Evolutionary conservation across 2,797 vertebrate genomes (phyloP), one percentile per base, ranked within the genome.

Genomic region (Lindbergichthys nudifrons): DNA sequence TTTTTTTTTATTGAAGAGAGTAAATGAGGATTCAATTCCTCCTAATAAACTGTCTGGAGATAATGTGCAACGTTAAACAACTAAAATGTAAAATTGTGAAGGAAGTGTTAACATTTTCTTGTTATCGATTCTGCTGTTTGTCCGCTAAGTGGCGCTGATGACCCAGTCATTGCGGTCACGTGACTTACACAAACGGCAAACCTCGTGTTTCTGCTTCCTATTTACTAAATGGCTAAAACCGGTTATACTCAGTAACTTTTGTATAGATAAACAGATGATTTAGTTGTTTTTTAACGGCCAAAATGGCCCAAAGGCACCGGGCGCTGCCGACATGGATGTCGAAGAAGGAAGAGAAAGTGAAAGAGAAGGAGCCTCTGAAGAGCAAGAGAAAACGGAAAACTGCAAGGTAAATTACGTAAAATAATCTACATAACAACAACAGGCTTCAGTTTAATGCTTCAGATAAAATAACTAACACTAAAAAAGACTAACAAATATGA

Each of bases 311-410:
- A 1, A 81, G 21, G 13, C 82, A 5, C 30, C 81, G 93, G 21
- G 48, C 60, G 39, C 80, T 94, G 61, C 93, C 93, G 47, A 3
- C 80, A 0, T 94, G 93, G 93, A 94, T 94, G 93, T 32, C 43
- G 6, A 86, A 59, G 50, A 80, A 74, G 26, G 56, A 75, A 3
- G 19, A 52, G 26, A 68, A 68, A 11, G 57, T 3, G 11, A 82
- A 68, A 15, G 50, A 76, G 14, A 87, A 66, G 2, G 16, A 77
- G 65, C 70, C 69, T 46, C 39, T 76, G 65, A 89, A 57, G 73
- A 87, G 32, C 13, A 66, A 10, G 39, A 88, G 70, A 12, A 90
- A 77, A 45, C 69, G 3, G 41, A 90, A 80, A 79, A 47, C 54
- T 23, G 47, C 77, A 3, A 77, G 87, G 92, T 93, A 84, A 15